phyloP scores from a whole-genome alignment of 2,113 vertebrate genomes.

The Dicentrarchus labrax region DNA sequence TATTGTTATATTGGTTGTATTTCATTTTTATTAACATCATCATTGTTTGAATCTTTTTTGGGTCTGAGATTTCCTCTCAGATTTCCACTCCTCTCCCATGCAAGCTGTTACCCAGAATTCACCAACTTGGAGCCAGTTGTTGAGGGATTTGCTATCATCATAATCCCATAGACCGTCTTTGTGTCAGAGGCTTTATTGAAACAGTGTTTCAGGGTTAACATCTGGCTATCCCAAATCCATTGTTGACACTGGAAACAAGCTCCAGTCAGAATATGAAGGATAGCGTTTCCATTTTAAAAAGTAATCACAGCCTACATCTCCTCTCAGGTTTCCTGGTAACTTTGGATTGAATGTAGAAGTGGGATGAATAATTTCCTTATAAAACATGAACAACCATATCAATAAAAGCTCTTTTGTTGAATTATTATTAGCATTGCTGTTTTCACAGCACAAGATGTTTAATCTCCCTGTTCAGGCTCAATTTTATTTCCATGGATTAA shows the following conservation, averaged over 20 bases:
- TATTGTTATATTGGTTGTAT: not conserved
- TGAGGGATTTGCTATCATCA: conserved; percentile 56
- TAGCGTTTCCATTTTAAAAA: not conserved
- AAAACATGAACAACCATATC: not conserved
- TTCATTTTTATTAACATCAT: not conserved
- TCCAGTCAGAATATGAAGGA: not conserved
- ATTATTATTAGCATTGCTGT: not conserved
- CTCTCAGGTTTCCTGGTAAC: not conserved
- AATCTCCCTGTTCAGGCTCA: not conserved
- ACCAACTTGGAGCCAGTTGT: conserved; percentile 45
- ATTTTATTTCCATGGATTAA: conserved; percentile 48
- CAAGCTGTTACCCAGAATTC: conserved; percentile 15
- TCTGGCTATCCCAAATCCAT: conserved; percentile 64
- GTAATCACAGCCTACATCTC: not conserved
- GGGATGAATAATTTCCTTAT: not conserved
- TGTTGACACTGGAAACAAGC: conserved; percentile 14
- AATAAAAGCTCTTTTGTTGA: not conserved
- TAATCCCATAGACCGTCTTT: conserved; percentile 64
- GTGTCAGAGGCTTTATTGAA: conserved; percentile 58
- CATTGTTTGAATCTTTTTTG: not conserved
- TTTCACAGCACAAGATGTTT: not conserved
- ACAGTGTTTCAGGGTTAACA: conserved; percentile 52
- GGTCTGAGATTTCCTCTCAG: not conserved
- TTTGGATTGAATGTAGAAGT: not conserved
- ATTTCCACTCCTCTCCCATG: not conserved